Base-by-base conservation (phyloP, 2,888 invertebrate genomes). In the Hypomecis atomaria region DNA sequence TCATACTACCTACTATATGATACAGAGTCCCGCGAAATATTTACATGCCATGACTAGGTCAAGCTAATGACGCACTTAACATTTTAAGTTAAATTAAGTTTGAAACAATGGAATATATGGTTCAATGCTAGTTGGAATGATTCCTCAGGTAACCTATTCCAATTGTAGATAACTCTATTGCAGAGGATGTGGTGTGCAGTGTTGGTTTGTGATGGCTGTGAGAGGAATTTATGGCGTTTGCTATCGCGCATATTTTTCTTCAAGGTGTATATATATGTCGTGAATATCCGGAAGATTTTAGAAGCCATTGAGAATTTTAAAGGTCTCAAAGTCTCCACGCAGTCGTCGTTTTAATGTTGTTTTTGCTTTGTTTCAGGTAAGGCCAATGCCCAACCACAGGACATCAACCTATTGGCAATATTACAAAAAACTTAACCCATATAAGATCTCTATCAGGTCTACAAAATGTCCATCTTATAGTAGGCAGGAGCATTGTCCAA, bases 261-360 rank as follows among this genome's bases (percentile, higher is more conserved):
- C n/a, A n/a, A n/a, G n/a, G n/a, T n/a, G n/a, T n/a, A n/a, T n/a
- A n/a, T n/a, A n/a, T n/a, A n/a, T n/a, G n/a, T n/a, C n/a, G n/a
- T n/a, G n/a, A n/a, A n/a, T n/a, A n/a, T n/a, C n/a, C n/a, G n/a
- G n/a, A n/a, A n/a, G n/a, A n/a, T n/a, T n/a, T n/a, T n/a, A n/a
- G n/a, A n/a, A n/a, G n/a, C n/a, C n/a, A n/a, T n/a, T n/a, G n/a
- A n/a, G n/a, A n/a, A n/a, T n/a, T n/a, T n/a, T n/a, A n/a, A n/a
- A n/a, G n/a, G n/a, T n/a, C n/a, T n/a, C 43, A 5, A 43, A n/a
- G 43, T 10, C 10, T 13, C 11, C 8, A 45, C 6, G 13, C 11
- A 45, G n/a, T n/a, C n/a, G n/a, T n/a, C n/a, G n/a, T 9, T 78
- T 79, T 79, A 73, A 66, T 10, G 36, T 43, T 57, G 45, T 49